Conservation (phyloP, 2,797 vertebrate species). For the Lacerta bilineata region DNA sequence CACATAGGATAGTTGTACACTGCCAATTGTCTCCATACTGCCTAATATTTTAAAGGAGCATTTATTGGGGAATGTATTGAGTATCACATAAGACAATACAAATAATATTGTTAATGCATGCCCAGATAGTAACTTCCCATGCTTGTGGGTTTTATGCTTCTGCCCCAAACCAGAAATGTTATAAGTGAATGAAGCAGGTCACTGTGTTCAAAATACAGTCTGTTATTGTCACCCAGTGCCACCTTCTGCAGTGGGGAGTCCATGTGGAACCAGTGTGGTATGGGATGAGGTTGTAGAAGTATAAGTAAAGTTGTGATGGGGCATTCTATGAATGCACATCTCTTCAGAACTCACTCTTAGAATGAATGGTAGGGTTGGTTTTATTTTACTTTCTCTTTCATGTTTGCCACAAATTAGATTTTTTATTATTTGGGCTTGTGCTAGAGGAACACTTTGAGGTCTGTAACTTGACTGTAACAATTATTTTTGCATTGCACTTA, state of each 20-base stretch:
- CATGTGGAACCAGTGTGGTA: not conserved
- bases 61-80: not conserved
- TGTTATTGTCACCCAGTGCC: not conserved
- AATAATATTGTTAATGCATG: not conserved
- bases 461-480: not conserved
- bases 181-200: not conserved
- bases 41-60: slow-evolving; percentile 6
- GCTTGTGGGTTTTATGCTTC: not conserved
- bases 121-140: not conserved
- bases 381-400: not conserved
- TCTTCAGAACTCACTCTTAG: not conserved
- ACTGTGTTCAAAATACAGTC: not conserved
- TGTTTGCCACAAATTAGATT: not conserved
- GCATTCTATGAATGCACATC: not conserved
- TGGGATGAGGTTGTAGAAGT: not conserved
- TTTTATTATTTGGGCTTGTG: not conserved
- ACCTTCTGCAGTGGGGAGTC: not conserved
- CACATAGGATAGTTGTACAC: not conserved
- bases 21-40: not conserved
- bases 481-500: not conserved
- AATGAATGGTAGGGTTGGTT: not conserved
- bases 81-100: not conserved
- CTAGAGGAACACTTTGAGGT: not conserved
- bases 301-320: not conserved
- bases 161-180: slow-evolving; percentile 1